phyloP scores from a whole-genome alignment of 2,113 vertebrate genomes.

The Sula dactylatra region DNA sequence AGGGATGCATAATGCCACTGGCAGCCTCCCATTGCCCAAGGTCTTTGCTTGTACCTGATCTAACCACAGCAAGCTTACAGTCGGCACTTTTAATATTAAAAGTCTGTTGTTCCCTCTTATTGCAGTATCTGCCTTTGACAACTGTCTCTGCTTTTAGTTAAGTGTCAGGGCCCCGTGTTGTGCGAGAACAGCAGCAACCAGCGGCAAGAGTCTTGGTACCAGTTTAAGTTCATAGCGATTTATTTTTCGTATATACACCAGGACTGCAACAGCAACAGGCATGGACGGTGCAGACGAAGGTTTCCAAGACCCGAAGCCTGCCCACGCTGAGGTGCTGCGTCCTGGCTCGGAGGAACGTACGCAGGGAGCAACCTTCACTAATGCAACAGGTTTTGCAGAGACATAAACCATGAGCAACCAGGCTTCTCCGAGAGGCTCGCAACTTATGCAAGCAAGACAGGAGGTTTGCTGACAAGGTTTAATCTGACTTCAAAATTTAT shows the following conservation, averaged over 20 bases:
- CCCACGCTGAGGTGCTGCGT: accelerated
- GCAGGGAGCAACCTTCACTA: neutral
- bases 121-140: neutral
- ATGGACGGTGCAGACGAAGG: accelerated
- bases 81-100: neutral
- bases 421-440: neutral
- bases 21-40: neutral
- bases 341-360: neutral
- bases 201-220: accelerated
- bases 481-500: neutral
- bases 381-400: neutral
- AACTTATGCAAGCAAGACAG: accelerated
- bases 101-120: neutral
- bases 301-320: no score
- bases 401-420: accelerated
- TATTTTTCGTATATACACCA: neutral
- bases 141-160: neutral
- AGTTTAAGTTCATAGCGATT: accelerated
- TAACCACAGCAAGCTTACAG: neutral
- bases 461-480: neutral
- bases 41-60: neutral
- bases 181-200: neutral
- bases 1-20: neutral
- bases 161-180: neutral
- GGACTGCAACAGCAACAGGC: neutral